These are phyloP conservation scores for Hirtodrosophila duncani DNA, from an alignment of 2,888 invertebrate species.

Conservation along the genomic window DNA sequence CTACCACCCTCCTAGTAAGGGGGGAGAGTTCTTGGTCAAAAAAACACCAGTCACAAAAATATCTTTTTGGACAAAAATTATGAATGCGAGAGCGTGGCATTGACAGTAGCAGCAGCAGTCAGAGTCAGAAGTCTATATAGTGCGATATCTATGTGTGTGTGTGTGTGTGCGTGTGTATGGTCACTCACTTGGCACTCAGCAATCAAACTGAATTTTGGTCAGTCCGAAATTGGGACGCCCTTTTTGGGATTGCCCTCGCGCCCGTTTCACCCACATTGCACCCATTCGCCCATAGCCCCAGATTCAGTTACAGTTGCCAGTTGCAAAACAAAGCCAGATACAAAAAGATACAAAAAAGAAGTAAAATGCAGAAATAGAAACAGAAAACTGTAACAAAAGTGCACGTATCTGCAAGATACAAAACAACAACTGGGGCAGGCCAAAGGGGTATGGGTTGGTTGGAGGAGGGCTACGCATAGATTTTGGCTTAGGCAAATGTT, in stretches of 20 bases:
- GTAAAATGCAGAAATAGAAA: slow-evolving; percentile 25
- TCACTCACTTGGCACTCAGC: slow-evolving; percentile 14
- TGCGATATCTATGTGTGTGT: too few relatives aligned
- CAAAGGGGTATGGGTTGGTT: slow-evolving; percentile 10
- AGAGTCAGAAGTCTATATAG: too few relatives aligned
- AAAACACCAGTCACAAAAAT: too few relatives aligned
- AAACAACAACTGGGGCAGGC: slow-evolving; percentile 10
- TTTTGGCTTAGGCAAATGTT: slow-evolving; percentile 59
- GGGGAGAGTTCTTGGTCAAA: too few relatives aligned
- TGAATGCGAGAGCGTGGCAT: slow-evolving; percentile 32
- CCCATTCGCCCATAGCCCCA: slow-evolving; percentile 20
- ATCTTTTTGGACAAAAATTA: too few relatives aligned
- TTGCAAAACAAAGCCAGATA: slow-evolving; percentile 46
- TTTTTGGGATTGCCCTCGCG: slow-evolving; percentile 27
- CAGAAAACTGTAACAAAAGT: slow-evolving; percentile 28
- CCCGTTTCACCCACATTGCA: slow-evolving; percentile 5
- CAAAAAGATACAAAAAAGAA: too few relatives aligned
- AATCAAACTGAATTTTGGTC: slow-evolving; percentile 31
- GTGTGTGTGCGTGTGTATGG: slow-evolving; percentile 24
- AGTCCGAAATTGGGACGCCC: slow-evolving; percentile 28
- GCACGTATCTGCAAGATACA: slow-evolving; percentile 61
- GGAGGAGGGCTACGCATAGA: slow-evolving; percentile 41
- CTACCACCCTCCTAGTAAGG: too few relatives aligned
- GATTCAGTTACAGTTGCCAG: slow-evolving; percentile 32
- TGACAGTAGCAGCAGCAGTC: too few relatives aligned